Conservation (phyloP, 1,140 invertebrate species). For the Elymnias hypermnestra region DNA sequence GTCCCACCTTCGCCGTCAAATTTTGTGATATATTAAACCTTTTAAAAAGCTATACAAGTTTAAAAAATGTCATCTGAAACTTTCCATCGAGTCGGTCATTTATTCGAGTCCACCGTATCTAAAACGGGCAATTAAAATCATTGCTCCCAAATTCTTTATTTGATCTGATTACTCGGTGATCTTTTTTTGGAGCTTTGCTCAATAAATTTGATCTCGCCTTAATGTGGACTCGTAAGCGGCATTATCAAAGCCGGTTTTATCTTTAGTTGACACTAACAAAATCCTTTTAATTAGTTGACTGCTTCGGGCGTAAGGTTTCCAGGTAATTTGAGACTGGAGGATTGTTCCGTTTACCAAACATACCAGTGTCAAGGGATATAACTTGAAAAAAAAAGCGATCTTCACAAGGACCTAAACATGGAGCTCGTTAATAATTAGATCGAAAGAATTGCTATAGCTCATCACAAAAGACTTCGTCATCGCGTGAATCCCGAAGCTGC, state of each 20-base stretch:
- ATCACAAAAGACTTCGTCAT: no score
- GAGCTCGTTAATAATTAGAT: no score
- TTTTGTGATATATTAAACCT: not conserved
- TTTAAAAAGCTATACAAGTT: not conserved
- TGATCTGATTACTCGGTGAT: constrained; percentile 17
- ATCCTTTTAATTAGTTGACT: constrained; percentile 64
- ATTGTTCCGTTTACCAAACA: no score
- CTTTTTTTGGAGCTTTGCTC: constrained; percentile 18
- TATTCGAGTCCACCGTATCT: constrained; percentile 8
- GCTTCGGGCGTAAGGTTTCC: constrained; percentile 6
- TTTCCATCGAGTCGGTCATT: constrained; percentile 1
- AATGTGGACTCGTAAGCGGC: constrained; percentile 33
- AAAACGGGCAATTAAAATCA: constrained; percentile 20
- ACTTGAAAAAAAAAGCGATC: no score
- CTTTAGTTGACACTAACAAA: constrained; percentile 66
- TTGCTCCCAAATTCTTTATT: constrained; percentile 16
- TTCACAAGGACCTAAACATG: no score
- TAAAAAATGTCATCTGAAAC: not conserved
- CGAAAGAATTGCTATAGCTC: no score
- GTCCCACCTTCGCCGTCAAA: no score
- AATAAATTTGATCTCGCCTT: constrained; percentile 22
- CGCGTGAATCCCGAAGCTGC: no score
- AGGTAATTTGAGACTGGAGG: not conserved
- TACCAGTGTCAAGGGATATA: no score
- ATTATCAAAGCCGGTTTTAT: constrained; percentile 50